Conservation (phyloP, 1,140 invertebrate species). For the Musca vetustissima region DNA sequence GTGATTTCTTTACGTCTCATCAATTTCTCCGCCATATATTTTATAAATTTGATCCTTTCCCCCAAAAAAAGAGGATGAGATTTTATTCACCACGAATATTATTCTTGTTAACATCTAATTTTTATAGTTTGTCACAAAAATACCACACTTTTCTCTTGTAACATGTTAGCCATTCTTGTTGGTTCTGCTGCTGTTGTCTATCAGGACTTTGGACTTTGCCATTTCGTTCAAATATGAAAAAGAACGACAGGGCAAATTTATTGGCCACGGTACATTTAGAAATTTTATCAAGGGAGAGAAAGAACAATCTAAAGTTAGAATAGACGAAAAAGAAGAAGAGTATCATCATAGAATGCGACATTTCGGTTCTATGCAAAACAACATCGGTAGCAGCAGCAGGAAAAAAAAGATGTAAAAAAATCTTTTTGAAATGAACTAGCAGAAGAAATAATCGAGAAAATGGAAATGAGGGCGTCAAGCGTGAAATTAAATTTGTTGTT, state of each 20-base stretch:
- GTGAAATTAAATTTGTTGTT: conserved; percentile 24
- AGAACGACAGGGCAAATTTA: conserved; percentile 6
- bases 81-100: too few relatives aligned
- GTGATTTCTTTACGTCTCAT: too few relatives aligned
- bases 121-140: too few relatives aligned
- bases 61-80: too few relatives aligned
- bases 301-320: too few relatives aligned
- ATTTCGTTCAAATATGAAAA: background rate
- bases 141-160: background rate
- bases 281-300: conserved; percentile 15
- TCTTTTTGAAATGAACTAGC: conserved; percentile 16
- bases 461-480: conserved; percentile 23
- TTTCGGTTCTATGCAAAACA: too few relatives aligned
- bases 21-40: too few relatives aligned
- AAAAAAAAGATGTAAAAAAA: background rate
- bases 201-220: background rate
- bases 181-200: background rate
- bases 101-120: too few relatives aligned
- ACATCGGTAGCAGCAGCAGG: background rate
- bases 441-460: conserved; percentile 18
- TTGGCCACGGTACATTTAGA: conserved; percentile 23
- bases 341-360: too few relatives aligned
- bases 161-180: background rate
- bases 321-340: background rate
- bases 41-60: too few relatives aligned